phyloP scores from a whole-genome alignment of 1,140 invertebrate species.

The Adoxophyes honmai region DNA sequence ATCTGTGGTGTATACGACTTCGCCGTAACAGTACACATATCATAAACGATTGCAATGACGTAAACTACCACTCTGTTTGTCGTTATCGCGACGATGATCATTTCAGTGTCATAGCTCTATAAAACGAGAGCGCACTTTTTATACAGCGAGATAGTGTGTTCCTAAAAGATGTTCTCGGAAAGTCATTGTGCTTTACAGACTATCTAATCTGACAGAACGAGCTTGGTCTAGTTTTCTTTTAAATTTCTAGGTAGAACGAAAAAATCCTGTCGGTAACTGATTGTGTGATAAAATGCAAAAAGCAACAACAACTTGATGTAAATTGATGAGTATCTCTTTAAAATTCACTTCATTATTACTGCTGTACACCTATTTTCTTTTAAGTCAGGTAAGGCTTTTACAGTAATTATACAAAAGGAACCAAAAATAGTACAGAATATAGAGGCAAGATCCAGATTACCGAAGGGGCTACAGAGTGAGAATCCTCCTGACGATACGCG shows the following conservation, averaged over 20 bases:
- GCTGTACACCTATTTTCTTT: too few species aligned
- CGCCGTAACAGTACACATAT: constrained; percentile 10
- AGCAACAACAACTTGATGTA: too few species aligned
- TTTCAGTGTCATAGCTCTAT: neutral
- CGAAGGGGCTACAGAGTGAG: too few species aligned
- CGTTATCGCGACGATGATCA: constrained; percentile 4
- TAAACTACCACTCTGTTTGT: constrained; percentile 1
- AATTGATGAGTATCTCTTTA: too few species aligned
- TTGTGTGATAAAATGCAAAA: too few species aligned
- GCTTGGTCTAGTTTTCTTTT: constrained; percentile 1
- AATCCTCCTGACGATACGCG: too few species aligned
- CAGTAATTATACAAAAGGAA: too few species aligned
- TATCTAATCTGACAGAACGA: neutral
- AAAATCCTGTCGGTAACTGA: too few species aligned
- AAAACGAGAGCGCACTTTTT: constrained; percentile 3
- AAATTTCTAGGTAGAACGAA: neutral
- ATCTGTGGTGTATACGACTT: neutral
- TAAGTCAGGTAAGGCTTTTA: too few species aligned
- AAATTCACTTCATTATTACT: too few species aligned
- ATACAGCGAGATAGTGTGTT: neutral
- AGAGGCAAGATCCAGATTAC: too few species aligned
- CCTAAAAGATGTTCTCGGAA: constrained; percentile 4
- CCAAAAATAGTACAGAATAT: too few species aligned
- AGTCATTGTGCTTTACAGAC: neutral
- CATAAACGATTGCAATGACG: constrained; percentile 5